Conservation (phyloP, 2,888 invertebrate species). For the Acrobasis suavella region DNA sequence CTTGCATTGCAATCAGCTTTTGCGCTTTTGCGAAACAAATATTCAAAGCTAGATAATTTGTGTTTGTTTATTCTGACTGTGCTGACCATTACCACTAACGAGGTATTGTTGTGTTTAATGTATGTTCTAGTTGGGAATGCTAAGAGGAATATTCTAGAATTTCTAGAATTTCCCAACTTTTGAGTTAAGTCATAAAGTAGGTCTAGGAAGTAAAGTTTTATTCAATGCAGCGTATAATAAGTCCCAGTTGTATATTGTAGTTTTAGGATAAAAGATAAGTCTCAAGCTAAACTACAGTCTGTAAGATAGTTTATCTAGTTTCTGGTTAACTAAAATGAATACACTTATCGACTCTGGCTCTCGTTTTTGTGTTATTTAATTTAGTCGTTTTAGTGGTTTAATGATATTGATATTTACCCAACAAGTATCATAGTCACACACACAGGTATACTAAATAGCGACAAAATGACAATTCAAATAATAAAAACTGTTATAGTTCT, state of each 20-base stretch:
- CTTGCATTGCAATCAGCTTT: not conserved
- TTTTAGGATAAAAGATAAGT: no score
- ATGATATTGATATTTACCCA: no score
- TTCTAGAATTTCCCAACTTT: constrained; percentile 2
- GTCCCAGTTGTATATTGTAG: not conserved
- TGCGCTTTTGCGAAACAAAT: not conserved
- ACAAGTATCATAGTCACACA: no score
- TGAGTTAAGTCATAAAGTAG: not conserved
- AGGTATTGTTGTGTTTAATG: constrained; percentile 6
- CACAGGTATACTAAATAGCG: no score
- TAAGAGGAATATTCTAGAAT: constrained; percentile 5
- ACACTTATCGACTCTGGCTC: no score
- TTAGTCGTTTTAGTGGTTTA: no score
- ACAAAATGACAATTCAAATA: no score
- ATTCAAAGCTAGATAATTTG: not conserved
- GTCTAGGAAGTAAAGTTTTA: not conserved
- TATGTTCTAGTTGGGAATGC: not conserved
- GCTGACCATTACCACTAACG: constrained; percentile 4
- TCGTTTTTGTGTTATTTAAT: no score
- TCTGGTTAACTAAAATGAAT: no score
- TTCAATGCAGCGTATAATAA: not conserved
- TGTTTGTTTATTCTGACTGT: not conserved
- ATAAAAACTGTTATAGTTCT: no score
- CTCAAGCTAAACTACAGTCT: no score
- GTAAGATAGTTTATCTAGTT: no score